phyloP scores from a whole-genome alignment of 2,797 vertebrate genomes.

The Sphaeramia orbicularis region DNA sequence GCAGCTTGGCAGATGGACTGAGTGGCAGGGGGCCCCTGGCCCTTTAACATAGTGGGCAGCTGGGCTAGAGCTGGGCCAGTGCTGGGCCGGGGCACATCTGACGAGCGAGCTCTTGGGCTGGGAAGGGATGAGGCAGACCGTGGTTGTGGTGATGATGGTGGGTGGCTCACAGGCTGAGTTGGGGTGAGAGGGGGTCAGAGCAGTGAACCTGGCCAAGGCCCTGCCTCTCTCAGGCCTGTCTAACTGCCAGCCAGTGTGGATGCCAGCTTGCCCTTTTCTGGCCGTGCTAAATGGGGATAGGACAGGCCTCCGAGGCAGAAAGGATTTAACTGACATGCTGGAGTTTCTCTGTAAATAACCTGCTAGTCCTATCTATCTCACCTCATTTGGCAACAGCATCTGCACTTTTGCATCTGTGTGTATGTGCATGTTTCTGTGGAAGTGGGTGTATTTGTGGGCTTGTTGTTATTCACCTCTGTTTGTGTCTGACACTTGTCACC shows the following conservation, averaged over 20 bases:
- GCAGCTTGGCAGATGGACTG: constrained; percentile 82
- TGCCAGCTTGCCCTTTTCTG: constrained; percentile 73
- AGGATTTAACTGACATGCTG: constrained; percentile 75
- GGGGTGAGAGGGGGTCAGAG: constrained; percentile 68
- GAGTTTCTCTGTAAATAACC: constrained; percentile 81
- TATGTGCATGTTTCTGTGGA: constrained; percentile 6
- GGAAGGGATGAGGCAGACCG: constrained; percentile 53
- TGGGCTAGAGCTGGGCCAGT: constrained; percentile 73
- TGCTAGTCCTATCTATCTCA: constrained; percentile 67
- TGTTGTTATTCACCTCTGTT: constrained; percentile 21
- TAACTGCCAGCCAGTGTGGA: constrained; percentile 52
- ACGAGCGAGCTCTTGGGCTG: constrained; percentile 68
- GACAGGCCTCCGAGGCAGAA: constrained; percentile 71
- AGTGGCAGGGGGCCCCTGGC: constrained; percentile 81
- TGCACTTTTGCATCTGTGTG: constrained; percentile 34
- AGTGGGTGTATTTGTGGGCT: constrained; percentile 7
- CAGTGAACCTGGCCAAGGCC: constrained; percentile 70
- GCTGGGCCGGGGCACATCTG: constrained; percentile 80
- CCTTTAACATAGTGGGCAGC: constrained; percentile 83
- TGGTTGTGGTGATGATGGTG: constrained; percentile 46
- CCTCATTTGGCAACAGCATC: constrained; percentile 65
- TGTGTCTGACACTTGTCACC: constrained; percentile 29
- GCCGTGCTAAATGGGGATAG: constrained; percentile 72
- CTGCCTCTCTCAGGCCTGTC: constrained; percentile 61
- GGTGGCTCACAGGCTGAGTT: constrained; percentile 69